These are phyloP conservation scores for Napeogenes inachia DNA, from an alignment of 2,888 invertebrate genomes.

Conservation along the genomic window DNA sequence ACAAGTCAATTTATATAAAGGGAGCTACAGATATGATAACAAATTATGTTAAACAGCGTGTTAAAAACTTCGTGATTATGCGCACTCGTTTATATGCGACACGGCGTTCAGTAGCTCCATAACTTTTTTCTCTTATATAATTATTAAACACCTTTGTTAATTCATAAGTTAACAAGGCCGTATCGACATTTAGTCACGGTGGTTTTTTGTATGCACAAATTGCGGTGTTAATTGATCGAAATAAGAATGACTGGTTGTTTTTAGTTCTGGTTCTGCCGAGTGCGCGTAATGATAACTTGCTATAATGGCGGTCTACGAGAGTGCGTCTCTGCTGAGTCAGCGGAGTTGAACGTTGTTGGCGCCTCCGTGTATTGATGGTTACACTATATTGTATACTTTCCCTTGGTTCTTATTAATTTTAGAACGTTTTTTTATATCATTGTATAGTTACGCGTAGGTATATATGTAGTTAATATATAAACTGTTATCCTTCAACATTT, in stretches of 20 bases:
- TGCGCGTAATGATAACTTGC: conserved; percentile 65
- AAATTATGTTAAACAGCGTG: conserved; percentile 5
- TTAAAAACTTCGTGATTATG: conserved; percentile 9
- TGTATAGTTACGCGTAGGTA: too few relatives aligned
- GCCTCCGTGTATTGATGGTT: conserved; percentile 44
- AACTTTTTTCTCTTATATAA: conserved; percentile 28
- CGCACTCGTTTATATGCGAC: conserved; percentile 7
- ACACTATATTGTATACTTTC: conserved; percentile 22
- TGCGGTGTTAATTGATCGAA: conserved; percentile 69
- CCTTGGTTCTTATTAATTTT: conserved; percentile 24
- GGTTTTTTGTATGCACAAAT: conserved; percentile 53
- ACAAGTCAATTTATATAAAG: too few relatives aligned
- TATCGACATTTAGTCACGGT: conserved; percentile 62
- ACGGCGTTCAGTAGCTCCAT: conserved; percentile 22
- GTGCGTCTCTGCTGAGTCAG: conserved; percentile 69
- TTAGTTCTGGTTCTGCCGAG: conserved; percentile 62
- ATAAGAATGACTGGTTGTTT: conserved; percentile 66
- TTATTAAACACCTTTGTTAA: conserved; percentile 32
- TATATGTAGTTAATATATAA: too few relatives aligned
- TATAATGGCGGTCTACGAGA: conserved; percentile 56
- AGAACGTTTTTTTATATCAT: not conserved
- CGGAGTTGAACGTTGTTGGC: conserved; percentile 60
- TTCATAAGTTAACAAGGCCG: conserved; percentile 58
- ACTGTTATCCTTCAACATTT: too few relatives aligned
- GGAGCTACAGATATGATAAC: too few relatives aligned